Conservation (phyloP, 2,888 invertebrate genomes). For the Nematopogon swammerdamellus region DNA sequence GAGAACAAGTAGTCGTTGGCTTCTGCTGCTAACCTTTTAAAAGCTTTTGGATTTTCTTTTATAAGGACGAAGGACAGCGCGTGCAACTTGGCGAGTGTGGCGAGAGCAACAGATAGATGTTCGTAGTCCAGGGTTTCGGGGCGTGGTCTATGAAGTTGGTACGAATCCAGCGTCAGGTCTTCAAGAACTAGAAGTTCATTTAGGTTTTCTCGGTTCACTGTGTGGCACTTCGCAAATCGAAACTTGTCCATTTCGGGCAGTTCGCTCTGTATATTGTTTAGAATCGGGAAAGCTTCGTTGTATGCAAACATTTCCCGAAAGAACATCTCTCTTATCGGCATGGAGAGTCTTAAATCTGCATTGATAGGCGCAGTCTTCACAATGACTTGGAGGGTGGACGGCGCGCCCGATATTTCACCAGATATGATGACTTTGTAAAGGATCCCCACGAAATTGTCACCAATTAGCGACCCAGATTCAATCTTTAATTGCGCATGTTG, state of each 20-base stretch:
- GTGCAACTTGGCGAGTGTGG: slow-evolving; percentile 3
- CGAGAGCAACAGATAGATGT: slow-evolving; percentile 1
- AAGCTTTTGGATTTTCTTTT: not conserved
- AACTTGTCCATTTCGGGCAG: not conserved
- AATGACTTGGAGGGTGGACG: not conserved
- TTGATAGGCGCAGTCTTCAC: slow-evolving; percentile 2
- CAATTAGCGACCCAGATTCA: slow-evolving; percentile 2
- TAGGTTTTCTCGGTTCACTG: not conserved
- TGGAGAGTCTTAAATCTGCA: not conserved
- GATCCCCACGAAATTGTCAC: slow-evolving; percentile 4
- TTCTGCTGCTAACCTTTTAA: not conserved
- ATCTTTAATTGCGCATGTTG: not conserved
- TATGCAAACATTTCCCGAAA: not conserved
- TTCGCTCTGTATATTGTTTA: not conserved
- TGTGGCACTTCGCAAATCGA: not conserved
- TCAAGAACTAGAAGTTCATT: slow-evolving; percentile 4
- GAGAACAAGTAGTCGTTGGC: slow-evolving; percentile 1
- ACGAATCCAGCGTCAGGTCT: slow-evolving; percentile 1
- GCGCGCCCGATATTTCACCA: not conserved
- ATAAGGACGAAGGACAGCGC: slow-evolving; percentile 2
- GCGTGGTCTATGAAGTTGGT: slow-evolving; percentile 2
- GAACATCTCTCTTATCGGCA: not conserved
- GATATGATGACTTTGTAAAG: slow-evolving; percentile 1
- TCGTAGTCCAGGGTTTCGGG: not conserved
- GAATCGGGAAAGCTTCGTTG: not conserved